These are phyloP conservation scores for Eulemur rubriventer DNA, from an alignment of 2,797 vertebrate species.

Conservation along the genomic window DNA sequence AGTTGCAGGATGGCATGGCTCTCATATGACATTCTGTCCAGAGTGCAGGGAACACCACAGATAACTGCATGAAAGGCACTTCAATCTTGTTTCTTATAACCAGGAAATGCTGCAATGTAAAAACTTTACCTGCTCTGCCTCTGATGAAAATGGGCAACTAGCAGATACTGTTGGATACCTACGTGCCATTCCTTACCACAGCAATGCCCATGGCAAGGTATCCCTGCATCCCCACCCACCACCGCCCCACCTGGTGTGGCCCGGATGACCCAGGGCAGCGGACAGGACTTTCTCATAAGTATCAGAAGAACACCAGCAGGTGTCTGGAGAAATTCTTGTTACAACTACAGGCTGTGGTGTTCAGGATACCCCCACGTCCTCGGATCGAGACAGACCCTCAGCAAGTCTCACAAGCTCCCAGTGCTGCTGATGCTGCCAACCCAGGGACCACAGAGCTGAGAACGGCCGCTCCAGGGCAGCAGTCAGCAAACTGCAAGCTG, in stretches of 20 bases:
- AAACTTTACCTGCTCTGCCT: not conserved
- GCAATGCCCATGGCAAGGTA: not conserved
- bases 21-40: not conserved
- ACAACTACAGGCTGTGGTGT: rapidly evolving
- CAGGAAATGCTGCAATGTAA: not conserved
- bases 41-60: not conserved
- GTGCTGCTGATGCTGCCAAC: rapidly evolving
- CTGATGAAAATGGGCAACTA: not conserved
- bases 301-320: not conserved
- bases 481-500: not conserved
- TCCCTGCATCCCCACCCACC: no score
- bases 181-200: not conserved
- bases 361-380: not conserved
- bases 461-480: no score
- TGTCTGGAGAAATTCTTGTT: not conserved
- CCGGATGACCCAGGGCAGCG: not conserved
- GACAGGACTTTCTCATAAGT: not conserved
- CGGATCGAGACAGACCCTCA: not conserved
- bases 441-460: not conserved
- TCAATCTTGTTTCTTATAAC: not conserved
- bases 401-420: not conserved
- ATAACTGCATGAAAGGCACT: not conserved
- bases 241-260: rapidly evolving
- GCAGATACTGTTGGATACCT: not conserved
- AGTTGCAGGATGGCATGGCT: not conserved